Base-by-base conservation (phyloP, 1,140 invertebrate species). In the Mylabris phalerata region DNA sequence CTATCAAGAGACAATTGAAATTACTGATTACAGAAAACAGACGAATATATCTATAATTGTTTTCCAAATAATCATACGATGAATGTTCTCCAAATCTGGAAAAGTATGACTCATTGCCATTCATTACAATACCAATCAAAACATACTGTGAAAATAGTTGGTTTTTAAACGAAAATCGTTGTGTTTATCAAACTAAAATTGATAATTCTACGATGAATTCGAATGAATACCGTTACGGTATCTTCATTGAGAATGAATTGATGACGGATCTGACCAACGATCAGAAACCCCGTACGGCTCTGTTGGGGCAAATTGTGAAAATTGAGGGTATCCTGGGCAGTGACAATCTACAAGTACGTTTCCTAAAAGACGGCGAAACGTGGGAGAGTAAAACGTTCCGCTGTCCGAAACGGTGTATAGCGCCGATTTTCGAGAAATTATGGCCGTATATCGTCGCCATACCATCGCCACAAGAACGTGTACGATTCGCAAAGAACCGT, bases 391-490 rank as follows among this genome's bases (percentile, higher is more conserved):
- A 25, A 19, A 60, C 43, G 49, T 71, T 67, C 52, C 56, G n/a
- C 43, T 69, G 62, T 54, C 66, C 67, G 48, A 67, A 54, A 48
- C 50, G 60, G 9, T 67, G 75, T 55, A 52, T 77, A 3, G 57
- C 73, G 13, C 55, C 63, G 3, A 64, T 79, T 3, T 62, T 73
- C 19, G 61, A 67, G 11, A 63, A 74, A 24, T 67, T 82, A 38
- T 80, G 77, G 78, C 72, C 75, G 25, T 78, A 70, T 67, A 67
- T 83, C 11, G 71, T 73, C 46, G 73, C 78, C 41, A 73, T 83
- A 38, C 50, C 62, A 7, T 73, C 73, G 27, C 75, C 77, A 5
- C 68, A 76, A 57, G 76, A 80, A 50, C 71, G 81, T 55, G 71
- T 82, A 9, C 65, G 69, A 26, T 64, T 83, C 9, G 76, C 75